Evolutionary conservation across 2,888 invertebrate species (phyloP), one percentile per base, ranked within the genome.

Genomic region (Plebejus melissa): DNA sequence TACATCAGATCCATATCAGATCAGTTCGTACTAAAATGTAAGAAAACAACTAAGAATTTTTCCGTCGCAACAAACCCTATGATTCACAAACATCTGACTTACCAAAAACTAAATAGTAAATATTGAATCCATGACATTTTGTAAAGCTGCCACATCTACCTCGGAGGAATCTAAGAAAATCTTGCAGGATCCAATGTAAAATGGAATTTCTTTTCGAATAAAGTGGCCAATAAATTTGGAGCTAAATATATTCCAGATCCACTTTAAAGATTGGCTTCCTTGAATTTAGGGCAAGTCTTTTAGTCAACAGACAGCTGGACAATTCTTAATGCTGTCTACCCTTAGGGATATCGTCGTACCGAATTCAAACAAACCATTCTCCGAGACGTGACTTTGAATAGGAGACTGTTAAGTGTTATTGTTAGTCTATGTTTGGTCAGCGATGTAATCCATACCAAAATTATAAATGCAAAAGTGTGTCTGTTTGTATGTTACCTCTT

Each of bases 281-380:
- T 13, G 32, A 65, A 65, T 65, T 65, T 65, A 65, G 65, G 65
- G 65, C 65, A 16, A 32, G 65, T 65, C 65, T 65, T 65, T 65
- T 65, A 65, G 65, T 36, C 65, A 6, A 65, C 32, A 36, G 65
- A 65, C 65, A 65, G 65, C 32, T 65, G 65, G 65, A 65, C 65
- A 54, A 54, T 54, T 54, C 54, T 65, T 65, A 65, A 65, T 65
- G 60, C 28, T 28, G 60, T 65, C 65, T 36, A 36, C 65, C 32
- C 65, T 65, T 13, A 36, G 65, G 65, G 65, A 36, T 16, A 36
- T 65, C 65, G 32, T 16, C 65, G 65, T 65, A 13, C 32, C 32
- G 32, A 32, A 65, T 13, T 1, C 65, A 65, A 65, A 65, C 65
- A 65, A 13, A 36, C 65, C 65, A 36, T 65, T 65, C 65, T 16